Evolutionary conservation across 2,888 invertebrate species (phyloP).

Genomic region (Eupithecia centaureata): DNA sequence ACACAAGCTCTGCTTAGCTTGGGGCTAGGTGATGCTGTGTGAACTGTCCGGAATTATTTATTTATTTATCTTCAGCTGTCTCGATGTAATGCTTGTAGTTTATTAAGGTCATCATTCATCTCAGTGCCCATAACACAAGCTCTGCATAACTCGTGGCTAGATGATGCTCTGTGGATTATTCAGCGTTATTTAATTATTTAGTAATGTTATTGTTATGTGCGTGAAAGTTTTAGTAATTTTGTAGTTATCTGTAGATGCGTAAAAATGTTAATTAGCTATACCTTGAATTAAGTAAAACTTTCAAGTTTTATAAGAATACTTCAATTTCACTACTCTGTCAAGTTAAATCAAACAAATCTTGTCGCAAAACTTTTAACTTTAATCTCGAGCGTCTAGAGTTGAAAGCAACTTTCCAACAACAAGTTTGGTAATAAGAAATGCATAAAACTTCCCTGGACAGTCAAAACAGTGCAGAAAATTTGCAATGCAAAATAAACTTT

Average conservation of each 20-base stretch:
- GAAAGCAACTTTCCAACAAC: constrained; percentile 16
- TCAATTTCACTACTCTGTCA: neutral
- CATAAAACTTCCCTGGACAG: constrained; percentile 29
- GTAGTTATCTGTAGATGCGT: neutral
- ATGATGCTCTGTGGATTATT: too few relatives aligned
- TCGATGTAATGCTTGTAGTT: too few relatives aligned
- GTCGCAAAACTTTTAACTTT: constrained; percentile 10
- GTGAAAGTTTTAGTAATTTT: neutral
- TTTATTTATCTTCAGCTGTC: too few relatives aligned
- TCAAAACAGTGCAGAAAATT: constrained; percentile 34
- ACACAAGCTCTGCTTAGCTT: too few relatives aligned
- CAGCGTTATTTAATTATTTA: too few relatives aligned
- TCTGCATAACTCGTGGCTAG: too few relatives aligned
- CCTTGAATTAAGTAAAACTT: neutral
- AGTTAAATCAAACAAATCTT: constrained; percentile 11
- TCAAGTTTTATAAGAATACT: neutral
- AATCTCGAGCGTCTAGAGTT: constrained; percentile 14
- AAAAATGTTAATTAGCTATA: neutral
- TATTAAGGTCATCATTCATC: too few relatives aligned
- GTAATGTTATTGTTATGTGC: neutral
- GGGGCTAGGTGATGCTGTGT: too few relatives aligned
- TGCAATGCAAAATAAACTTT: constrained; percentile 31
- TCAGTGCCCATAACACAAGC: too few relatives aligned
- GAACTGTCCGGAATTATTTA: too few relatives aligned
- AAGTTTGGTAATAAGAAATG: constrained; percentile 31